A percentile compares a stretch with the other conserved stretches of the same genome.
Evolutionary conservation across 2,797 vertebrate species (phyloP).

Genomic region (Loriculus beryllinus): DNA sequence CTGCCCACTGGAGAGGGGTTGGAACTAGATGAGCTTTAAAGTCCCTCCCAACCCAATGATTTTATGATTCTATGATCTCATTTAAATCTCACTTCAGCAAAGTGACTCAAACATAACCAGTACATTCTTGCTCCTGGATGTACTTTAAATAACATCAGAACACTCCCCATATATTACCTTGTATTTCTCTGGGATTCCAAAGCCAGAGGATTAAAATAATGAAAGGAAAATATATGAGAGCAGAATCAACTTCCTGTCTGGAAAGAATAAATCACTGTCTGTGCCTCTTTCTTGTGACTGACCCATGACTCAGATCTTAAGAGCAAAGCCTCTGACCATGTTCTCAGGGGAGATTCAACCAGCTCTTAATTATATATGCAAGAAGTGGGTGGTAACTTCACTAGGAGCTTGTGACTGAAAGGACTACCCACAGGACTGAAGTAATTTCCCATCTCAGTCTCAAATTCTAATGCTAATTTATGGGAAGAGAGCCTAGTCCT

Average conservation of each 20-base stretch:
- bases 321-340: not conserved
- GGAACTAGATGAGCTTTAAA: not conserved
- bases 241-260: not conserved
- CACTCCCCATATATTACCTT: not conserved
- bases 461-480: not conserved
- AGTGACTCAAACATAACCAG: not conserved
- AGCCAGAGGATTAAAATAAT: not conserved
- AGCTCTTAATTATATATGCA: not conserved
- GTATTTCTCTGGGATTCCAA: not conserved
- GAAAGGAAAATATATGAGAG: not conserved
- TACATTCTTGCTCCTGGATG: not conserved
- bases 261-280: not conserved
- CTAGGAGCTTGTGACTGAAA: not conserved
- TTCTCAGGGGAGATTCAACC: not conserved
- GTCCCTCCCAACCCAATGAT: not conserved
- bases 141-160: slow-evolving; percentile 22
- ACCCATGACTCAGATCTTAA: not conserved
- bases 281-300: not conserved
- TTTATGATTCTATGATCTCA: not conserved
- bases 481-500: not conserved
- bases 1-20: not conserved
- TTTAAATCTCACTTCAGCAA: not conserved
- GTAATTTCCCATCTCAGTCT: not conserved
- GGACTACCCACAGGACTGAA: not conserved
- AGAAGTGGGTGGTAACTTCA: not conserved